Evolutionary conservation across 2,888 invertebrate genomes (phyloP), one percentile per base, ranked within the genome.

Genomic region (Polyploca ridens): DNA sequence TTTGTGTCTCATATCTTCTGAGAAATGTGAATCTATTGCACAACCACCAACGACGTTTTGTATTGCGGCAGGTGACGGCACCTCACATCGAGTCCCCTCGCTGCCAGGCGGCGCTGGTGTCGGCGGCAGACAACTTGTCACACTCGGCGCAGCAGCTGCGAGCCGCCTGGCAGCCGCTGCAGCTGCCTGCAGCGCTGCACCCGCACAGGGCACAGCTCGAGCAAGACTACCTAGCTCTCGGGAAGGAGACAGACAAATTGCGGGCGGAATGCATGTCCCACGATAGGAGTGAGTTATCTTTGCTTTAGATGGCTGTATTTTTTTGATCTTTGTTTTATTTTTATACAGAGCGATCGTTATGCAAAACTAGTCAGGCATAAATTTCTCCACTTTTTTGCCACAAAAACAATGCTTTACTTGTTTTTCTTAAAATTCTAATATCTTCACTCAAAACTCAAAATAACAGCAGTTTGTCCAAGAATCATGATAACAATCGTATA

Each of bases 11-110:
- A 14, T 3, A 5, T 33, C 33, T 33, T 33, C 5, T 33, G n/a
- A n/a, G n/a, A n/a, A n/a, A n/a, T n/a, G n/a, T n/a, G n/a, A n/a
- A n/a, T n/a, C n/a, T n/a, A n/a, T n/a, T n/a, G n/a, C n/a, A n/a
- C n/a, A n/a, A n/a, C n/a, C n/a, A n/a, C n/a, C n/a, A 8, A 38
- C 38, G 8, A 38, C 8, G 5, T 38, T 38, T 8, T 38, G 0
- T 1, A 38, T 8, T 38, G 38, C 38, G 49, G 33, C 64, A 82
- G 81, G 62, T 82, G 60, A 76, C 77, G 27, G 71, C 77, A 0
- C 72, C 78, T 1, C 69, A 69, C 33, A 68, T 78, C 33, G 62
- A 66, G 16, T 72, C 77, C 14, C 58, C 68, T 1, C 71, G 66
- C 5, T 79, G 80, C 66, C 75, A 71, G 5, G 63, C 75, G 0